Conservation (phyloP, 2,888 invertebrate species). For the Tenthredo distinguenda region DNA sequence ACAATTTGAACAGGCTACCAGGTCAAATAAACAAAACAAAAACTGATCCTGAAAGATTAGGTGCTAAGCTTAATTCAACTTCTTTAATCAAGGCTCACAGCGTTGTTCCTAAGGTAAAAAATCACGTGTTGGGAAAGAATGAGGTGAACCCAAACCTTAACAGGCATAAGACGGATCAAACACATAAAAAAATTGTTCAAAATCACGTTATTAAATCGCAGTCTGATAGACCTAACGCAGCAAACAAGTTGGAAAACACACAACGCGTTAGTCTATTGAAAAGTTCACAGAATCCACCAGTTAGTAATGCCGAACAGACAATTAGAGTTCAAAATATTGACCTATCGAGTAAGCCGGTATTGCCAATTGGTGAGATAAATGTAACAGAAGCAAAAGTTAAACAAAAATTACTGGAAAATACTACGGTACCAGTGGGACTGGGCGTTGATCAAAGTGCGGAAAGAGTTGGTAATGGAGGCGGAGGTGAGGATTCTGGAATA, state of each 20-base stretch:
- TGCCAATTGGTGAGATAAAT: constrained; percentile 78
- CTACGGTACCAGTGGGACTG: constrained; percentile 61
- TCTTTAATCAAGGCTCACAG: constrained; percentile 63
- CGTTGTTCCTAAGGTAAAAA: constrained; percentile 70
- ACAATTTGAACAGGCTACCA: constrained; percentile 62
- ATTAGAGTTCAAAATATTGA: constrained; percentile 61
- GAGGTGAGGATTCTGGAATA: constrained; percentile 94
- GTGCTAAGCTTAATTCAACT: constrained; percentile 60
- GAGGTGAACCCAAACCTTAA: constrained; percentile 65
- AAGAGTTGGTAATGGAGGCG: constrained; percentile 73
- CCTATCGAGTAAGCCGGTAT: constrained; percentile 64
- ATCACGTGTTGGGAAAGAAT: constrained; percentile 67
- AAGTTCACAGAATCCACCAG: constrained; percentile 63
- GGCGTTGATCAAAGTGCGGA: constrained; percentile 67
- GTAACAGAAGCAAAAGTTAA: constrained; percentile 81
- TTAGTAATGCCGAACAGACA: constrained; percentile 60
- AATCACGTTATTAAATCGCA: constrained; percentile 69
- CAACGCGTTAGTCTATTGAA: constrained; percentile 73
- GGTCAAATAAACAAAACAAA: constrained; percentile 65
- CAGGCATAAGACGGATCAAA: constrained; percentile 68
- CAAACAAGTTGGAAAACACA: constrained; percentile 64
- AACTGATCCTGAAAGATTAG: constrained; percentile 62
- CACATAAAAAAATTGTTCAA: constrained; percentile 67
- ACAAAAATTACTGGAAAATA: constrained; percentile 80
- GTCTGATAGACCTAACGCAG: constrained; percentile 59